A percentile compares a stretch with the other conserved stretches of the same genome.
phyloP scores from a whole-genome alignment of 2,888 invertebrate species.

The Thera britannica region DNA sequence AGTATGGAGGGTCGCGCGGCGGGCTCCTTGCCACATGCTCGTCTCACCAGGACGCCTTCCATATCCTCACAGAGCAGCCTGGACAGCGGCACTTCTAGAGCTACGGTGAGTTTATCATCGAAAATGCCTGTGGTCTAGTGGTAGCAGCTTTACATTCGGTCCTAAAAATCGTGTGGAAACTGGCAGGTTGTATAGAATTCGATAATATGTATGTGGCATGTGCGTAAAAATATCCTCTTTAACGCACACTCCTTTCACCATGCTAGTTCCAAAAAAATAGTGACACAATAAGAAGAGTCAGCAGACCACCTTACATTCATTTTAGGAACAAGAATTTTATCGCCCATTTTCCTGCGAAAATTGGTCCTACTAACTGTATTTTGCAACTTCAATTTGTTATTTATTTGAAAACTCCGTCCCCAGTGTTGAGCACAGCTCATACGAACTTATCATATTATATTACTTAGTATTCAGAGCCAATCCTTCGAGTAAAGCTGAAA shows the following conservation, averaged over 20 bases:
- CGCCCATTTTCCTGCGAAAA: neutral
- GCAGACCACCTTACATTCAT: too few relatives aligned
- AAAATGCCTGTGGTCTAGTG: too few relatives aligned
- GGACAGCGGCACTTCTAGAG: conserved; percentile 89
- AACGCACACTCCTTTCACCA: too few relatives aligned
- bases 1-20: conserved; percentile 82
- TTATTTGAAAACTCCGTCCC: neutral
- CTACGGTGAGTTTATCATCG: conserved; percentile 64
- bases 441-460: neutral
- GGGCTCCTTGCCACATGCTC: conserved; percentile 88
- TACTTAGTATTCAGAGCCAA: conserved; percentile 1
- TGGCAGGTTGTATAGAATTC: too few relatives aligned
- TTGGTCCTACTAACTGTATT: too few relatives aligned
- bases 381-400: neutral
- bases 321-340: too few relatives aligned
- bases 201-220: too few relatives aligned
- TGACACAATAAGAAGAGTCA: too few relatives aligned
- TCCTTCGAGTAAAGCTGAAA: conserved; percentile 5
- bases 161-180: too few relatives aligned
- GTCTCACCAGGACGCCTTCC: conserved; percentile 91
- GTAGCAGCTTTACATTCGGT: too few relatives aligned
- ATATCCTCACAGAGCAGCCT: conserved; percentile 93
- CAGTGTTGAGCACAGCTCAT: neutral
- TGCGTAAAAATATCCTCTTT: too few relatives aligned
- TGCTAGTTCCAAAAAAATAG: too few relatives aligned